phyloP scores from a whole-genome alignment of 2,888 invertebrate genomes.

The Eulithis prunata region DNA sequence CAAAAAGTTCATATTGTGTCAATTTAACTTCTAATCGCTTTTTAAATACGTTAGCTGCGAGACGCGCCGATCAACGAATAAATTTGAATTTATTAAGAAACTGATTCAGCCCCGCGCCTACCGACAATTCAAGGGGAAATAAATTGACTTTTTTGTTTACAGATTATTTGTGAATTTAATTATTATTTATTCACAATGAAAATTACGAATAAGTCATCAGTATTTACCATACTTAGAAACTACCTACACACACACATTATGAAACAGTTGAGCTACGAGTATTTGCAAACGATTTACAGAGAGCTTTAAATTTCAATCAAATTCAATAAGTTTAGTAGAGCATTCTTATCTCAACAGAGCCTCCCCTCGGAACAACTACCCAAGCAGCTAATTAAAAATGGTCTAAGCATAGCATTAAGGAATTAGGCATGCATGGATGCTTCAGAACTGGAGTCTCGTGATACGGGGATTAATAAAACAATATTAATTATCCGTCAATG shows the following conservation, averaged over 20 bases:
- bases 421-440: slow-evolving; percentile 12
- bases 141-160: slow-evolving; percentile 71
- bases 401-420: slow-evolving; percentile 18
- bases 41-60: slow-evolving; percentile 81
- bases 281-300: too few species aligned
- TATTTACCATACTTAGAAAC: too few species aligned
- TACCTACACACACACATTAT: too few species aligned
- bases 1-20: slow-evolving; percentile 84
- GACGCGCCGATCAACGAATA: slow-evolving; percentile 80
- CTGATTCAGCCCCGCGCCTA: slow-evolving; percentile 69
- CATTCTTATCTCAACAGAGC: slow-evolving; percentile 6
- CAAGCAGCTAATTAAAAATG: slow-evolving; percentile 17
- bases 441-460: slow-evolving; percentile 25
- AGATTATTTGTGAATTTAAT: slow-evolving; percentile 17
- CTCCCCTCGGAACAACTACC: slow-evolving; percentile 11
- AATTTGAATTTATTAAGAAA: slow-evolving; percentile 82
- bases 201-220: too few species aligned
- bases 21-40: slow-evolving; percentile 84
- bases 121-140: slow-evolving; percentile 72
- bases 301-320: too few species aligned
- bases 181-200: not conserved
- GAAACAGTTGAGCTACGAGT: too few species aligned
- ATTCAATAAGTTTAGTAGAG: too few species aligned
- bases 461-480: slow-evolving; percentile 46
- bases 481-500: slow-evolving; percentile 46